phyloP scores from a whole-genome alignment of 2,113 vertebrate species.

The Mesocricetus auratus region DNA sequence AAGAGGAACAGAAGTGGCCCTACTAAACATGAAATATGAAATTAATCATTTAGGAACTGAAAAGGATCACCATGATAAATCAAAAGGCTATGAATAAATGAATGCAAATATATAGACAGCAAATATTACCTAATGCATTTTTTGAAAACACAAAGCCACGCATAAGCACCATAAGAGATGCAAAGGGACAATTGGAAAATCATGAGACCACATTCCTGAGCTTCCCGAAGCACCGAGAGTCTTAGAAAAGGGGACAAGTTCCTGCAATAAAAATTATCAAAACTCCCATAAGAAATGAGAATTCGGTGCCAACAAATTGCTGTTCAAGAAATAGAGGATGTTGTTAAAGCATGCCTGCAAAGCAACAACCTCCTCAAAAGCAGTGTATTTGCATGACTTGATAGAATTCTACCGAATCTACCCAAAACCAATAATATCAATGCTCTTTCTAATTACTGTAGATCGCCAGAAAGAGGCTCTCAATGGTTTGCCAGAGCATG shows the following conservation, averaged over 20 bases:
- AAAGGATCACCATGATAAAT: constrained; percentile 4
- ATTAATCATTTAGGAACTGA: not conserved
- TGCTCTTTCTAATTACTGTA: not conserved
- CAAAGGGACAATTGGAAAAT: not conserved
- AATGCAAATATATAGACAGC: not conserved
- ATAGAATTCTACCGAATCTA: not conserved
- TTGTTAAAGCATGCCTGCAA: too few relatives aligned
- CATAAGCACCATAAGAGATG: not conserved
- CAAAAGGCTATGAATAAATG: not conserved
- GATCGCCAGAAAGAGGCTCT: not conserved
- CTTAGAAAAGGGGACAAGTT: not conserved
- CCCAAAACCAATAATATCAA: not conserved
- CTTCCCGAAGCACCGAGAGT: not conserved
- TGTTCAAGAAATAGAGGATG: not conserved
- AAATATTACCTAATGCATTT: not conserved
- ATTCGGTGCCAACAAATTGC: not conserved
- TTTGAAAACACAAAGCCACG: not conserved
- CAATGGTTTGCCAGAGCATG: not conserved
- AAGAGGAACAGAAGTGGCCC: not conserved
- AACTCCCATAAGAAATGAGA: not conserved
- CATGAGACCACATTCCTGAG: not conserved
- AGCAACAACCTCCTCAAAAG: not conserved
- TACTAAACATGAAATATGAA: constrained; percentile 13
- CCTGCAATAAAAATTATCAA: constrained; percentile 1
- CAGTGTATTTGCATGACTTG: not conserved